These are phyloP conservation scores for Apis laboriosa DNA, from an alignment of 1,140 invertebrate genomes.

Conservation along the genomic window DNA sequence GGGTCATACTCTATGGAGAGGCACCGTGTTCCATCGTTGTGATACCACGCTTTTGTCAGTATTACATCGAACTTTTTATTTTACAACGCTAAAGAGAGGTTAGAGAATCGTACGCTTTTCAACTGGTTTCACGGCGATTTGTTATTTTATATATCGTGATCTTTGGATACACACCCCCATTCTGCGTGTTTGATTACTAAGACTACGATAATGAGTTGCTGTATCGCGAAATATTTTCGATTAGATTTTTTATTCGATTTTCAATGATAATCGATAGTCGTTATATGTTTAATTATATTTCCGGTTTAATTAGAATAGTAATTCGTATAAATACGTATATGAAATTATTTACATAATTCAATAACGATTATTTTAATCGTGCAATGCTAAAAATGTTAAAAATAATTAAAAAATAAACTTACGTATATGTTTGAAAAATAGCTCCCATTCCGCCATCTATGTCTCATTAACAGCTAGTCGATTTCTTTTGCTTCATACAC, in stretches of 20 bases:
- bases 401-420: background rate
- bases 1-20: slow-evolving; percentile 59
- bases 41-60: slow-evolving; percentile 41
- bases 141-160: slow-evolving; percentile 19
- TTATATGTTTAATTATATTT: background rate
- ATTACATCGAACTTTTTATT: slow-evolving; percentile 19
- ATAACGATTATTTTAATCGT: no score
- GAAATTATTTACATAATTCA: no score
- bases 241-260: background rate
- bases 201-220: background rate
- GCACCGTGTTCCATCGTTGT: slow-evolving; percentile 49
- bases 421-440: background rate
- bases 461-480: no score
- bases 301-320: no score
- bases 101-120: slow-evolving; percentile 4
- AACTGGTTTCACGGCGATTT: slow-evolving; percentile 2
- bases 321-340: no score
- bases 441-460: background rate
- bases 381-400: no score
- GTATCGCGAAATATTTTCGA: background rate
- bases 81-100: slow-evolving; percentile 5
- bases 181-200: background rate
- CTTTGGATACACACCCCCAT: background rate
- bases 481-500: no score
- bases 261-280: background rate